Percentiles rank a stretch among this genome's conserved stretches.
Conservation (phyloP, 2,888 invertebrate genomes). For the Stenchaetothrips biformis region DNA sequence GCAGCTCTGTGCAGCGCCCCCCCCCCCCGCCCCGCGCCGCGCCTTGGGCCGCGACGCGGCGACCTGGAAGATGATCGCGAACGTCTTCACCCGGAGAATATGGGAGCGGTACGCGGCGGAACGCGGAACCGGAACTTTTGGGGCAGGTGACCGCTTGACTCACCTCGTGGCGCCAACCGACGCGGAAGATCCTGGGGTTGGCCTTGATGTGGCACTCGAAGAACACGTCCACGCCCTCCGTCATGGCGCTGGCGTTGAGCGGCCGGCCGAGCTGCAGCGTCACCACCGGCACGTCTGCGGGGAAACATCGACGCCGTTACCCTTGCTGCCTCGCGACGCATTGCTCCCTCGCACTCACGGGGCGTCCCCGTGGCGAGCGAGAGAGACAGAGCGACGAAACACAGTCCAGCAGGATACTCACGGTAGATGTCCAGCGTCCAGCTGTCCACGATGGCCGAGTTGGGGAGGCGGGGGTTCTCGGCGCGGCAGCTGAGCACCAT, state of each 20-base stretch:
- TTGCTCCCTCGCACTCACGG: too few species aligned
- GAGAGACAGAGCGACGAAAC: background rate
- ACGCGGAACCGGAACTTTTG: too few species aligned
- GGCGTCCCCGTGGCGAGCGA: too few species aligned
- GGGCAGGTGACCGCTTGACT: constrained; percentile 43
- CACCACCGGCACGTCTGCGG: constrained; percentile 75
- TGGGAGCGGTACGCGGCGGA: too few species aligned
- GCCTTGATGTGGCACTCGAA: constrained; percentile 87
- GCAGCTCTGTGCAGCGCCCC: background rate
- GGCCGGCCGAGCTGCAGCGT: constrained; percentile 77
- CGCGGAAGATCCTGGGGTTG: constrained; percentile 76
- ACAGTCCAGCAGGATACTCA: constrained; percentile 34
- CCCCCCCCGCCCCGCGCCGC: background rate
- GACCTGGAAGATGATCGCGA: too few species aligned
- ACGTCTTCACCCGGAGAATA: too few species aligned
- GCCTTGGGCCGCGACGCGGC: background rate
- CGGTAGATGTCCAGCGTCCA: constrained; percentile 41
- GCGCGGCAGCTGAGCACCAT: constrained; percentile 44
- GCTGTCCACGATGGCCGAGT: constrained; percentile 38
- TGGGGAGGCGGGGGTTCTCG: constrained; percentile 38
- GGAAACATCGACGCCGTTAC: constrained; percentile 30
- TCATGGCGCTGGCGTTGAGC: constrained; percentile 70
- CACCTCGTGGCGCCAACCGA: constrained; percentile 72
- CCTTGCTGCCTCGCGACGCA: background rate
- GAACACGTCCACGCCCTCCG: constrained; percentile 84